Evolutionary conservation across 1,140 invertebrate genomes (phyloP), one percentile per base, ranked within the genome.

Genomic region (Drosophila kikkawai): DNA sequence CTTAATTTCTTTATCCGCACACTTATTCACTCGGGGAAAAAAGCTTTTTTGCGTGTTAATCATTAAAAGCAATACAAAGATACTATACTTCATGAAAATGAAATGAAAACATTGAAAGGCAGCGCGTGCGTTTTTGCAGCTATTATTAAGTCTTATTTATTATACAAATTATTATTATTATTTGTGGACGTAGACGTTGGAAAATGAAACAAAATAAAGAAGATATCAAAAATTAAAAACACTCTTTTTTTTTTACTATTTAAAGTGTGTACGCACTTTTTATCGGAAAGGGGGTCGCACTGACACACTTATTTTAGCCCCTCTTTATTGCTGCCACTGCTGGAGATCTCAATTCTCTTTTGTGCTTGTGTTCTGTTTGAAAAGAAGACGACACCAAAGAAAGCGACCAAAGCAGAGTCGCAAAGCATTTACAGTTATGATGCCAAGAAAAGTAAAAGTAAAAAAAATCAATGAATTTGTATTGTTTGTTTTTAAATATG

Each of bases 371-470:
- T 60, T 74, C 69, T 73, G 37, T 57, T 36, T 44, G 22, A 12
- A 44, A 64, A 61, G 56, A 66, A 80, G 63, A 57, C 61, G 41
- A 42, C 42, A 13, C 59, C 66, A 73, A 65, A 55, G 64, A 69
- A 83, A 83, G 61, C 82, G 61, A 53, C 59, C 61, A 64, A 75
- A 80, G 56, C 34, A 56, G 15, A 68, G 17, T 15, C 45, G 48
- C 45, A 71, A 50, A 59, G 41, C 26, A 73, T 74, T 60, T 51
- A 74, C 70, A 73, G 70, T 74, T 74, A 74, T 73, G 69, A 73
- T 51, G 68, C 45, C 45, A 13, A 66, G 73, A 79, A 85, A 85
- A 85, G 82, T 86, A 85, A 85, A 85, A 85, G 82, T 85, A 45
- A 17, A 86, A 17, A 86, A 56, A 86, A 82, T 85, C 82, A 86